Base-by-base conservation (phyloP, 2,797 vertebrate species). In the Tachyglossus aculeatus region DNA sequence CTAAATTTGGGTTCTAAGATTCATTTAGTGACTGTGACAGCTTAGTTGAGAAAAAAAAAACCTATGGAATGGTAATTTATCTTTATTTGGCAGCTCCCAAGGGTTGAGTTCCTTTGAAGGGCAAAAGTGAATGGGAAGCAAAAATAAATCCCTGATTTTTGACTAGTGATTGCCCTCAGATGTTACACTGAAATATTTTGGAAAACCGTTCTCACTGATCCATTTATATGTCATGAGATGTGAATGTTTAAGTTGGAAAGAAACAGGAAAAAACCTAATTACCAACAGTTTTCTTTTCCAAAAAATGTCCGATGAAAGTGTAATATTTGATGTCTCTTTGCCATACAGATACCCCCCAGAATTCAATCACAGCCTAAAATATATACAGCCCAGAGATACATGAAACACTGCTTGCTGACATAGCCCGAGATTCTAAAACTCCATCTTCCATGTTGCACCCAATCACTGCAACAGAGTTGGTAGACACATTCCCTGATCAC, bases 61-160 rank as follows among this genome's bases (percentile, higher is more conserved):
- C 1, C 72, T 55, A 74, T 25, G n/a, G 74, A 74, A 67, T 64
- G 71, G 83, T 71, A 67, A 91, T 91, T 89, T 85, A 83, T 92
- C 84, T 90, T 91, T 84, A 88, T 90, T 89, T 91, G 89, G 86
- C 86, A 90, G 73, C 61, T 88, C 81, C 82, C 71, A 25, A n/a
- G 69, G 50, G 76, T 39, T 14, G 68, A 68, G 56, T 63, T 85
- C 80, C 81, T 76, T 74, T 77, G 81, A 90, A 91, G 87, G 89
- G 66, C 86, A 83, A 74, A 80, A 84, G 72, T 56, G 76, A 84
- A 75, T 19, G 47, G 63, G 55, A 85, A 76, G 75, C 56, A 78
- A 66, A 85, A 82, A 71, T 77, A 80, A 81, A 70, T 81, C 56
- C 40, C 57, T 63, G 5, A 19, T 72, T 81, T n/a, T 44, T 79